These are phyloP conservation scores for Syritta pipiens DNA, from an alignment of 2,888 invertebrate genomes.

Conservation along the genomic window DNA sequence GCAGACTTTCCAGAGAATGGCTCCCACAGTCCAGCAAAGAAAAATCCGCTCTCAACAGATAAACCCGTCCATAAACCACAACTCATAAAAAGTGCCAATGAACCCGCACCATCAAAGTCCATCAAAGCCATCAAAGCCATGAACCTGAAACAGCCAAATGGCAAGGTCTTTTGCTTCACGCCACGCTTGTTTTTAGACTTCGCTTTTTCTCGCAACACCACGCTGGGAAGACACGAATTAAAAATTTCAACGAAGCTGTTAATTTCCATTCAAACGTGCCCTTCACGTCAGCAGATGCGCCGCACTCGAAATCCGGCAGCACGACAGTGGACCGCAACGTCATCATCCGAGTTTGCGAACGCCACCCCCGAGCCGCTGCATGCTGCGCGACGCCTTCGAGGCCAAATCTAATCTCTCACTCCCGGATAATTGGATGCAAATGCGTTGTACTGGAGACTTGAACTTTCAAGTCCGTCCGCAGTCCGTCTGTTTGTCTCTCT, in stretches of 20 bases:
- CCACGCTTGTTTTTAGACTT: conserved; percentile 13
- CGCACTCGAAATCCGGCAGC: background rate
- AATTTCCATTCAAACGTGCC: conserved; percentile 44
- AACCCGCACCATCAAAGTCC: conserved; percentile 27
- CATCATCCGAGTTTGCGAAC: too few relatives aligned
- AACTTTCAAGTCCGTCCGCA: conserved; percentile 34
- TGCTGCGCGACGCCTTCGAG: too few relatives aligned
- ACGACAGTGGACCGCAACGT: background rate
- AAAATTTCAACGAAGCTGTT: conserved; percentile 25
- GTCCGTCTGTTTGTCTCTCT: conserved; percentile 29
- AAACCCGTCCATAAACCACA: too few relatives aligned
- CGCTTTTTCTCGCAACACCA: background rate
- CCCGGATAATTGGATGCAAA: conserved; percentile 47
- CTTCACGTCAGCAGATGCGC: conserved; percentile 24
- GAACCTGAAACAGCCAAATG: conserved; percentile 28
- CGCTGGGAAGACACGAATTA: background rate
- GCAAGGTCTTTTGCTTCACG: conserved; percentile 26
- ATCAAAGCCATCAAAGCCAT: conserved; percentile 18
- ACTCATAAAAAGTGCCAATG: too few relatives aligned
- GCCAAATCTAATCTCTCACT: background rate
- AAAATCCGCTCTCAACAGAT: too few relatives aligned
- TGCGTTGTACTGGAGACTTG: conserved; percentile 50
- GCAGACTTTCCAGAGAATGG: too few relatives aligned
- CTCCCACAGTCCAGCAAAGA: too few relatives aligned
- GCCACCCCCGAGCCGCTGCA: too few relatives aligned